A percentile compares a stretch with the other conserved stretches of the same genome.
phyloP scores from a whole-genome alignment of 37 sponge, comb jelly and placozoan species.

The Dysidea cf. avara region DNA sequence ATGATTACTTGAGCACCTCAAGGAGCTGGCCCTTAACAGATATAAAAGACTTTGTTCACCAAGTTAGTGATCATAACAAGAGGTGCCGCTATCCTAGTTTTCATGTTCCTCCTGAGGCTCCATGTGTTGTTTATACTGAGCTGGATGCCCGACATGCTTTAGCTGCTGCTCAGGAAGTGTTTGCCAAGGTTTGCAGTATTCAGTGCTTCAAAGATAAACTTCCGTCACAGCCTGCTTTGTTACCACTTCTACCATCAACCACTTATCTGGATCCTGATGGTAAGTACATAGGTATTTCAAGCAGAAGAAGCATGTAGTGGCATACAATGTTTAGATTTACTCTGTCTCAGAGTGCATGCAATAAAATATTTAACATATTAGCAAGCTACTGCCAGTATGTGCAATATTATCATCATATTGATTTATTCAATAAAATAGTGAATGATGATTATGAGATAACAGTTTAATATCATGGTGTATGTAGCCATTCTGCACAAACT shows the following conservation, averaged over 20 bases:
- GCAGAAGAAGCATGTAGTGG: no score
- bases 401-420: no score
- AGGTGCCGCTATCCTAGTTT: constrained; percentile 51
- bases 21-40: constrained; percentile 4
- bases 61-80: constrained; percentile 39
- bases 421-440: no score
- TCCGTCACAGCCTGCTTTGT: not conserved
- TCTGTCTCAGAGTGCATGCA: no score
- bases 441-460: no score
- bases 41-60: constrained; percentile 23
- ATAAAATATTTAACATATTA: no score
- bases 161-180: constrained; percentile 12
- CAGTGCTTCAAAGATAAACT: no score
- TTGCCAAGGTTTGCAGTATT: not conserved
- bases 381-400: no score
- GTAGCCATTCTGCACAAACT: no score
- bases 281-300: no score
- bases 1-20: constrained; percentile 12
- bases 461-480: no score
- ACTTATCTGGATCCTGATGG: not conserved
- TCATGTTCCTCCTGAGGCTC: constrained; percentile 47
- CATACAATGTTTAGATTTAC: no score
- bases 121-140: constrained; percentile 24
- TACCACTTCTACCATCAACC: not conserved
- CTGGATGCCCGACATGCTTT: constrained; percentile 41